Evolutionary conservation across 2,113 vertebrate genomes (phyloP).

Genomic region (Spea bombifrons): DNA sequence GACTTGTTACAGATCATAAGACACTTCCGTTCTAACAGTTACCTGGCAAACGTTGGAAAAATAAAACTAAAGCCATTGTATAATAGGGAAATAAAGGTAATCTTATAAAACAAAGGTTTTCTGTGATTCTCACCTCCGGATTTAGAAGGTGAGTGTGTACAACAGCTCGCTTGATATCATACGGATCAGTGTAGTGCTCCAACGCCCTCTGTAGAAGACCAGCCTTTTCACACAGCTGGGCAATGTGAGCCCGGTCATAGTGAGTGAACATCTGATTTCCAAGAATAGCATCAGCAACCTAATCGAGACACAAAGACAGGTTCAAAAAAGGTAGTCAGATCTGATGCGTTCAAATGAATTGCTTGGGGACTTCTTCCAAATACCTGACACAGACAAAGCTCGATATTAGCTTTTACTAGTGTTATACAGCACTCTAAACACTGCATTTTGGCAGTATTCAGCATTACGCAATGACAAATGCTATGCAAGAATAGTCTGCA

Average conservation of each 20-base stretch:
- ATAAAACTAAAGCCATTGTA: no score
- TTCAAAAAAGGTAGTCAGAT: background rate
- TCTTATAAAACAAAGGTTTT: background rate
- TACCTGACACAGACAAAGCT: no score
- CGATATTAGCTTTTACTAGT: no score
- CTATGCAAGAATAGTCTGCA: no score
- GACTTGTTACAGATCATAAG: no score
- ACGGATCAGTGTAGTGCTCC: constrained; percentile 86
- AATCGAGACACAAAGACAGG: background rate
- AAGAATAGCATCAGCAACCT: constrained; percentile 92
- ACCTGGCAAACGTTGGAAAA: no score
- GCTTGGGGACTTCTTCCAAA: no score
- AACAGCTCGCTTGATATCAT: constrained; percentile 85
- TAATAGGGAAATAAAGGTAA: no score
- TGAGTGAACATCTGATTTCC: constrained; percentile 95
- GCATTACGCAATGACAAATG: no score
- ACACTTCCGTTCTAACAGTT: no score
- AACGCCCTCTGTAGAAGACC: constrained; percentile 85
- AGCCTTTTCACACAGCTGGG: constrained; percentile 90
- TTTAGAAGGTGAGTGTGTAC: constrained; percentile 90
- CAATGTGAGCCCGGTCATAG: constrained; percentile 83
- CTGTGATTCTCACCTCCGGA: constrained; percentile 66
- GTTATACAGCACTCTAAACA: no score
- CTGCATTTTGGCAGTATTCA: no score
- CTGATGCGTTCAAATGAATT: background rate